phyloP scores from a whole-genome alignment of 2,888 invertebrate species.

The Nemoura dubitans region DNA sequence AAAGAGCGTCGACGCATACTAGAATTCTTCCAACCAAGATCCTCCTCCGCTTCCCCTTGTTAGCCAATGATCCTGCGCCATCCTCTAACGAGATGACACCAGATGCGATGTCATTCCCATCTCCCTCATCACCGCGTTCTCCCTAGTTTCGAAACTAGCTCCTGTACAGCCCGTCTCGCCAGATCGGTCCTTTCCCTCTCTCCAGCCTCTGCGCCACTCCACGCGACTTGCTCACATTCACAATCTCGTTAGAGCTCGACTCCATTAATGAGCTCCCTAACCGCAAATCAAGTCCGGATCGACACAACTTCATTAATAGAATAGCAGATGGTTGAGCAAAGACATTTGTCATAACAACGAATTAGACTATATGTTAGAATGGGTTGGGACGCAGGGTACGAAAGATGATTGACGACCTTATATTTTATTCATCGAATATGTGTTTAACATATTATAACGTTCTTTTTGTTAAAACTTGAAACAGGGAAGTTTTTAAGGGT shows the following conservation, averaged over 20 bases:
- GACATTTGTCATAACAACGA: slow-evolving; percentile 12
- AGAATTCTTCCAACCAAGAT: not conserved
- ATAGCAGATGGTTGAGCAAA: not conserved
- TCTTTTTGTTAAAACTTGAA: not conserved
- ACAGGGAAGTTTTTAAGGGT: no score
- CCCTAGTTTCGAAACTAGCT: not conserved
- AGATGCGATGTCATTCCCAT: slow-evolving; percentile 31
- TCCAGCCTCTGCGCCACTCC: not conserved
- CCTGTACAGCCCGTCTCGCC: not conserved
- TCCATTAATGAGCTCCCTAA: slow-evolving; percentile 45
- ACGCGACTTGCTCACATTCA: not conserved
- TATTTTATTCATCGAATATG: not conserved
- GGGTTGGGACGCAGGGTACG: not conserved
- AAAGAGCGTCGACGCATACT: not conserved
- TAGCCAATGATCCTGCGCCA: slow-evolving; percentile 9
- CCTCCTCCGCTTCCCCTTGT: slow-evolving; percentile 8
- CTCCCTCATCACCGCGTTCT: slow-evolving; percentile 9
- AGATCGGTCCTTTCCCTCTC: not conserved
- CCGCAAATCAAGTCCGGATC: slow-evolving; percentile 45
- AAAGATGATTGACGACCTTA: not conserved
- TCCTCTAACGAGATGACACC: slow-evolving; percentile 21
- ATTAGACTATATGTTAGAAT: slow-evolving; percentile 7
- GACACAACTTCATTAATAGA: slow-evolving; percentile 45
- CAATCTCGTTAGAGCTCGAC: slow-evolving; percentile 19
- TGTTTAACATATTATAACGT: not conserved